phyloP scores from a whole-genome alignment of 2,888 invertebrate species.

The Pheosia tremula region DNA sequence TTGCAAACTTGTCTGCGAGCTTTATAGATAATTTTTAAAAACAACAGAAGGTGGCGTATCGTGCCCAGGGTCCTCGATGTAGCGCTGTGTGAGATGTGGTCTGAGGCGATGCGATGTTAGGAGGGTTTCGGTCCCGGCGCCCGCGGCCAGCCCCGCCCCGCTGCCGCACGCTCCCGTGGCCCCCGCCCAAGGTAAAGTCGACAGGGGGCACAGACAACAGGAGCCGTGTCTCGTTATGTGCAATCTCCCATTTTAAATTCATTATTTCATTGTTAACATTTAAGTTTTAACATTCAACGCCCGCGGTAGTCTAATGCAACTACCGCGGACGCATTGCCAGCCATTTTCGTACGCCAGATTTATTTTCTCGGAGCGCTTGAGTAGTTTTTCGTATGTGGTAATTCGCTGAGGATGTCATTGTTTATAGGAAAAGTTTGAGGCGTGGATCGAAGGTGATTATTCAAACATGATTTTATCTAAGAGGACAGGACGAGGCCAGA shows the following conservation, averaged over 20 bases:
- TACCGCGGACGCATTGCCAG: slow-evolving; percentile 25
- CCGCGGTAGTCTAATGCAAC: slow-evolving; percentile 13
- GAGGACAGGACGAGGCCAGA: not conserved
- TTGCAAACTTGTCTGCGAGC: slow-evolving; percentile 61
- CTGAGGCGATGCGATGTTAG: slow-evolving; percentile 80
- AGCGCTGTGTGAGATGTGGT: slow-evolving; percentile 81
- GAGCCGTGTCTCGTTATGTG: slow-evolving; percentile 73
- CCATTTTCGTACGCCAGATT: slow-evolving; percentile 39
- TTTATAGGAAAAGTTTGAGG: slow-evolving; percentile 33
- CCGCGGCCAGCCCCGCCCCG: slow-evolving; percentile 41
- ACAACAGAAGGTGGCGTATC: slow-evolving; percentile 82
- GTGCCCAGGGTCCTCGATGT: slow-evolving; percentile 77
- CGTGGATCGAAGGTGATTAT: not conserved
- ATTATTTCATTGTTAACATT: slow-evolving; percentile 52
- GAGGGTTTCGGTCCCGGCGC: slow-evolving; percentile 57
- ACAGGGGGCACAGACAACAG: slow-evolving; percentile 71
- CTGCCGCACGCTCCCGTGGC: slow-evolving; percentile 44
- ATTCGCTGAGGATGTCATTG: slow-evolving; percentile 64
- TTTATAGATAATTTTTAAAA: slow-evolving; percentile 82
- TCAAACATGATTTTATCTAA: not conserved
- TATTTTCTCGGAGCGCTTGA: slow-evolving; percentile 40
- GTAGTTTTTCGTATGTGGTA: slow-evolving; percentile 62
- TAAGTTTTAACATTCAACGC: slow-evolving; percentile 47
- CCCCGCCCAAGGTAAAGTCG: slow-evolving; percentile 73
- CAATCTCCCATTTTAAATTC: slow-evolving; percentile 71